Conservation (phyloP, 2,797 vertebrate genomes). For the Allochrocebus solatus region DNA sequence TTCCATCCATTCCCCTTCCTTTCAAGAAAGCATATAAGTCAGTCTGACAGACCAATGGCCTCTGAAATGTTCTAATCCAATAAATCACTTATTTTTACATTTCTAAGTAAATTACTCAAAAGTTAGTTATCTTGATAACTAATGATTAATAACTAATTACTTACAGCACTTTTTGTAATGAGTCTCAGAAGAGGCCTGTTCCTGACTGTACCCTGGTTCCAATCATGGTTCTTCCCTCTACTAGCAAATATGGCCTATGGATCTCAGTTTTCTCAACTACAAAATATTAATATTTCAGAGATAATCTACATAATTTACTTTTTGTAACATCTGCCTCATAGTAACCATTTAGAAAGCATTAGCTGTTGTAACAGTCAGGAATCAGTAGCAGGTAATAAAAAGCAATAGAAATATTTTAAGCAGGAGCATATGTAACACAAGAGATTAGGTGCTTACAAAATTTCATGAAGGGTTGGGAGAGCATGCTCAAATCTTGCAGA, state of each 20-base stretch:
- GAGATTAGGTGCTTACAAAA: background rate
- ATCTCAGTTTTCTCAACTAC: background rate
- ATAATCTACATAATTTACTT: background rate
- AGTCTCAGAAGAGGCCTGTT: background rate
- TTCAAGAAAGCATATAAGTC: background rate
- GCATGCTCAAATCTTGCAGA: background rate
- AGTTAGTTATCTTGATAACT: background rate
- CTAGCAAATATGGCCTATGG: background rate
- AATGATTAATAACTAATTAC: background rate
- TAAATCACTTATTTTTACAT: background rate
- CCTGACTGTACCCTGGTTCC: background rate
- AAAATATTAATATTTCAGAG: background rate
- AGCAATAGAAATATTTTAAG: background rate
- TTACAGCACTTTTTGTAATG: background rate
- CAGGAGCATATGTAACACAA: background rate
- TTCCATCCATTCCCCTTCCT: background rate
- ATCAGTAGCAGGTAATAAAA: background rate
- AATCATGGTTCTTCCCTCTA: background rate
- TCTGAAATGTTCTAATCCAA: background rate
- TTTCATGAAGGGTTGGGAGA: background rate
- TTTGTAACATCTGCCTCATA: background rate
- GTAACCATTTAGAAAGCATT: background rate
- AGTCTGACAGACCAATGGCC: background rate
- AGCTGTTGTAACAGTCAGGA: background rate
- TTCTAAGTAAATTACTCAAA: constrained; percentile 39